phyloP scores from a whole-genome alignment of 2,113 vertebrate genomes.

The Myodes glareolus region DNA sequence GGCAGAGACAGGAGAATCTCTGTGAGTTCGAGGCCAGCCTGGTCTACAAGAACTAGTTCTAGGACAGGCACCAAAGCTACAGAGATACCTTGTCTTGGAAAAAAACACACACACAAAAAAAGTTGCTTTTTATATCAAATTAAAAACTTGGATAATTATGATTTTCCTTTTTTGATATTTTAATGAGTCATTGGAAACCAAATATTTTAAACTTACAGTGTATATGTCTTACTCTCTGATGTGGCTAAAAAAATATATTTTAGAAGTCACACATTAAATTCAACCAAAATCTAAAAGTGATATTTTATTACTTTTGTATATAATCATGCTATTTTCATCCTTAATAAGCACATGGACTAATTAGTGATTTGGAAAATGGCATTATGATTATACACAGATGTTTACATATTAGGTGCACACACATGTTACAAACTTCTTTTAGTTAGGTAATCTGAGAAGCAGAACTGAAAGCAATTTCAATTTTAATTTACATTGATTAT shows the following conservation, averaged over 20 bases:
- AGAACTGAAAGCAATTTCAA: not conserved
- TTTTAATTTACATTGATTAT: not conserved
- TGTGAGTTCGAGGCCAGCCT: too few species aligned
- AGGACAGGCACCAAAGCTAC: too few species aligned
- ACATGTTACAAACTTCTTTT: not conserved
- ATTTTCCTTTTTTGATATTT: slow-evolving; percentile 27
- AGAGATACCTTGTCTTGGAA: too few species aligned
- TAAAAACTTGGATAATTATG: not conserved
- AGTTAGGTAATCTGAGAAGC: not conserved
- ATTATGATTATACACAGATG: not conserved
- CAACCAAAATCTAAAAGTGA: not conserved
- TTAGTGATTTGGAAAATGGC: not conserved
- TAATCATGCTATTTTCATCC: not conserved
- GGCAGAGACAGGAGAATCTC: too few species aligned
- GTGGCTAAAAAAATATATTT: slow-evolving; percentile 33
- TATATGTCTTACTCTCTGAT: not conserved
- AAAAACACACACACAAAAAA: not conserved
- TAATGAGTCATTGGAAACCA: slow-evolving; percentile 11
- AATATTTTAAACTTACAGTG: not conserved
- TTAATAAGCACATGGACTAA: slow-evolving; percentile 28
- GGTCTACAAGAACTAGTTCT: too few species aligned
- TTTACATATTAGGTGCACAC: not conserved
- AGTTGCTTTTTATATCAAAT: not conserved
- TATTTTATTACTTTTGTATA: not conserved
- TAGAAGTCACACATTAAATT: slow-evolving; percentile 23